Conservation (phyloP, 2,888 invertebrate species). For the Tryphoninae sp. region DNA sequence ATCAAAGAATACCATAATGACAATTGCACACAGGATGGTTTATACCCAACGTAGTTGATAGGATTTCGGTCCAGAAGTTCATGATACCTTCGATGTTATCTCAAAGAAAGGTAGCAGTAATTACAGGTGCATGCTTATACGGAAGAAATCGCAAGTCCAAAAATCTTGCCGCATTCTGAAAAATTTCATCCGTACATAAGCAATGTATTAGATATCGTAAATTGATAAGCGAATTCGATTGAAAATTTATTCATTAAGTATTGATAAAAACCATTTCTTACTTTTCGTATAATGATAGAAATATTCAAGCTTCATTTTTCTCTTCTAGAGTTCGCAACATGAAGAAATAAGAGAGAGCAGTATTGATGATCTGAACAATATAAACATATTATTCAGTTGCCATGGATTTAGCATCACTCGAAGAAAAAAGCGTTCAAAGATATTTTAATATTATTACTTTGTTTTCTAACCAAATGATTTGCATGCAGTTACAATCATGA, state of each 20-base stretch:
- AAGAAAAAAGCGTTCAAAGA: not conserved
- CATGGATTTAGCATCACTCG: not conserved
- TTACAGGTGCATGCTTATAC: not conserved
- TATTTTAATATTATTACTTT: not conserved
- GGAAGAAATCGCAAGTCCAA: not conserved
- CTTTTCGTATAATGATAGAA: not conserved
- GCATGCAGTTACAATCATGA: not conserved
- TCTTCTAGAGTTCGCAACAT: constrained; percentile 54
- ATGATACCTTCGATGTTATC: not conserved
- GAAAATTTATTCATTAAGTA: not conserved
- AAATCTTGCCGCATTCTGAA: not conserved
- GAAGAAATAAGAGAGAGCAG: constrained; percentile 58
- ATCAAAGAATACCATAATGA: not conserved
- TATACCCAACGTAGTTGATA: not conserved
- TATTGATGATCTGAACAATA: constrained; percentile 44
- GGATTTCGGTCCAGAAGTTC: not conserved
- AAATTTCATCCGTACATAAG: not conserved
- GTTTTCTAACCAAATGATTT: not conserved
- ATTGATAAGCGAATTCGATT: not conserved
- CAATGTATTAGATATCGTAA: not conserved
- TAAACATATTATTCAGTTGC: not conserved
- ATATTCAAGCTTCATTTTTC: not conserved
- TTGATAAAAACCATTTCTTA: not conserved
- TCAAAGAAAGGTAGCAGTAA: not conserved
- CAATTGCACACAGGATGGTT: not conserved